Percentiles rank a stretch among this genome's conserved stretches.
phyloP scores from a whole-genome alignment of 2,113 vertebrate species.

The Serilophus lunatus region DNA sequence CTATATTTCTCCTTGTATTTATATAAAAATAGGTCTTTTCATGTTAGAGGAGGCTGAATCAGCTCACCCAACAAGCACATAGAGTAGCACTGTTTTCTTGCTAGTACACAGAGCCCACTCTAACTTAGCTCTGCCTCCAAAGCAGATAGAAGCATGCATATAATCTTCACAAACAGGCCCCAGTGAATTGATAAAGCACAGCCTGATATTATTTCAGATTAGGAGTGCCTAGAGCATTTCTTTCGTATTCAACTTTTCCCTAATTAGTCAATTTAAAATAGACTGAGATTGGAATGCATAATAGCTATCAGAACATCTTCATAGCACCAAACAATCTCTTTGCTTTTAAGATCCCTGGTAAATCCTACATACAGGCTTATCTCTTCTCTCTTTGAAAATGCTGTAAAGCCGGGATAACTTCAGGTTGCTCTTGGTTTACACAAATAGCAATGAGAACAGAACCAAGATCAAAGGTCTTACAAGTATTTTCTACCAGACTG shows the following conservation, averaged over 20 bases:
- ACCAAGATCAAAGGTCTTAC: conserved; percentile 15
- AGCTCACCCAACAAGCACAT: not conserved
- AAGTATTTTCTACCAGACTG: not conserved
- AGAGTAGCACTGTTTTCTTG: not conserved
- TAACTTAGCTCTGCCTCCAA: not conserved
- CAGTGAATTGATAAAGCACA: conserved; percentile 7
- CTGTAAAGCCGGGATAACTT: conserved; percentile 8
- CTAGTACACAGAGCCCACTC: not conserved
- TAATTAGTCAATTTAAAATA: conserved; percentile 27
- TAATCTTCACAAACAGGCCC: not conserved
- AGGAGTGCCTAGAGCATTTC: not conserved
- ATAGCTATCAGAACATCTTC: conserved; percentile 27
- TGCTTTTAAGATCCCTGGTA: conserved; percentile 10
- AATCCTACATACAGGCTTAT: not conserved
- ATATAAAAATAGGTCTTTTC: not conserved
- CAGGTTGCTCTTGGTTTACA: not conserved
- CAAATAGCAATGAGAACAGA: not conserved
- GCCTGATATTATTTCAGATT: conserved; percentile 25
- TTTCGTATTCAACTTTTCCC: conserved; percentile 13
- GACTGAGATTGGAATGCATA: conserved; percentile 17
- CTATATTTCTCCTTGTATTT: not conserved
- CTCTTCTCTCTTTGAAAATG: conserved; percentile 47
- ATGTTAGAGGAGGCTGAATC: not conserved
- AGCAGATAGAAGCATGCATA: not conserved
- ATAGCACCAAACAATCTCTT: not conserved